Conservation (phyloP, 2,888 invertebrate species). For the Trichopria drosophilae region DNA sequence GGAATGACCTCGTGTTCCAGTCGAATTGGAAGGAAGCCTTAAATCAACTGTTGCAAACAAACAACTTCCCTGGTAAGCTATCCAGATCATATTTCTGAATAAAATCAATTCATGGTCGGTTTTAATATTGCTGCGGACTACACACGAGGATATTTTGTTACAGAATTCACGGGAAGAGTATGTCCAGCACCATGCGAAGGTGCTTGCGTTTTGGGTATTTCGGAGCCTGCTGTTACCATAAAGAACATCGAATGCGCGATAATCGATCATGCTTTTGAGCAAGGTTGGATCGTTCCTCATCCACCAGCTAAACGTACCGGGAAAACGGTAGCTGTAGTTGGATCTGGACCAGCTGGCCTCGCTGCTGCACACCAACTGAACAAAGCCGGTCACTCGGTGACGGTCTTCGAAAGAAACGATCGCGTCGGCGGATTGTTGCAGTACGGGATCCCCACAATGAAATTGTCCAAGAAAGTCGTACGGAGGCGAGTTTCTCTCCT, state of each 20-base stretch:
- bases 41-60: conserved; percentile 91
- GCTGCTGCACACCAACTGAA: conserved; percentile 97
- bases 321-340: conserved; percentile 85
- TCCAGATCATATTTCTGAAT: background rate
- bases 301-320: conserved; percentile 76
- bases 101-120: conserved; percentile 1
- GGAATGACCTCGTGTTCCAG: conserved; percentile 96
- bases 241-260: conserved; percentile 99
- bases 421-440: conserved; percentile 91
- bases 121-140: no score
- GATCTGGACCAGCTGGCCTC: conserved; percentile 91
- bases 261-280: conserved; percentile 96
- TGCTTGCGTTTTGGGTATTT: conserved; percentile 94
- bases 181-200: conserved; percentile 99
- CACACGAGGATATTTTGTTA: conserved; percentile 17
- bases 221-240: conserved; percentile 95
- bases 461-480: conserved; percentile 91
- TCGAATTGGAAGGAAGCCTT: conserved; percentile 94
- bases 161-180: conserved; percentile 89
- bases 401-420: conserved; percentile 96
- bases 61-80: conserved; percentile 88
- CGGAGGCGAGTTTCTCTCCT: conserved; percentile 84
- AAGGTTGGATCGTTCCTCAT: conserved; percentile 89
- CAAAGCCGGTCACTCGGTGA: conserved; percentile 94
- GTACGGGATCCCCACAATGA: conserved; percentile 99